Evolutionary conservation across 1,140 invertebrate species (phyloP).

Genomic region (Apis dorsata): DNA sequence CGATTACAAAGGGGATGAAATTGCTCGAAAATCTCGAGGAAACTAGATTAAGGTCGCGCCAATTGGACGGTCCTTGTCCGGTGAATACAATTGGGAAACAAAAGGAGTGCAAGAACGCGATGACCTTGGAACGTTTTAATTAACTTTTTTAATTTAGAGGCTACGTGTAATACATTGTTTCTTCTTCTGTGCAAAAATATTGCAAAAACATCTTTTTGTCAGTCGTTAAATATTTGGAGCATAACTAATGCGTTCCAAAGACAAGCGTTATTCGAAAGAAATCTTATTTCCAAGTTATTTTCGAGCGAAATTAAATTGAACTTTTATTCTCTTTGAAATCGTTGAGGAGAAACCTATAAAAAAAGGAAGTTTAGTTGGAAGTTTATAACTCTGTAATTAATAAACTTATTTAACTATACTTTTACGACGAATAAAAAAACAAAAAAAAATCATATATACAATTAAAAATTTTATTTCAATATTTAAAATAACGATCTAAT

Average conservation of each 20-base stretch:
- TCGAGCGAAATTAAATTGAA: not conserved
- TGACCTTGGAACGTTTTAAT: conserved; percentile 32
- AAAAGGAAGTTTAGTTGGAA: too few relatives aligned
- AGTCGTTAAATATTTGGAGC: not conserved
- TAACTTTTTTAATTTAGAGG: conserved; percentile 19
- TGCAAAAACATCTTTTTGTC: not conserved
- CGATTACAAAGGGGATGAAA: not conserved
- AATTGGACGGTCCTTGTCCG: not conserved
- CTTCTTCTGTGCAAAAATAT: not conserved
- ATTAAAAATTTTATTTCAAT: too few relatives aligned
- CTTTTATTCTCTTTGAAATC: not conserved
- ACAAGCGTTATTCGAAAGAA: not conserved
- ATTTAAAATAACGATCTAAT: too few relatives aligned
- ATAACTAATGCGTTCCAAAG: not conserved
- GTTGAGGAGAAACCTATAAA: too few relatives aligned
- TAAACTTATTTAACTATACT: too few relatives aligned
- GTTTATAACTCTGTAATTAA: too few relatives aligned
- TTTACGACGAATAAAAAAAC: too few relatives aligned
- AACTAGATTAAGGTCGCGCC: conserved; percentile 13
- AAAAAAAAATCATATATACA: too few relatives aligned
- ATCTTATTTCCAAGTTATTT: not conserved
- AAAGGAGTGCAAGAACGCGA: not conserved
- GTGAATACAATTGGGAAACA: conserved; percentile 10
- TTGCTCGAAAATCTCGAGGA: not conserved
- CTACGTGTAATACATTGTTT: not conserved